Conservation (phyloP, 2,888 invertebrate species). For the Eucriotettix oculatus region DNA sequence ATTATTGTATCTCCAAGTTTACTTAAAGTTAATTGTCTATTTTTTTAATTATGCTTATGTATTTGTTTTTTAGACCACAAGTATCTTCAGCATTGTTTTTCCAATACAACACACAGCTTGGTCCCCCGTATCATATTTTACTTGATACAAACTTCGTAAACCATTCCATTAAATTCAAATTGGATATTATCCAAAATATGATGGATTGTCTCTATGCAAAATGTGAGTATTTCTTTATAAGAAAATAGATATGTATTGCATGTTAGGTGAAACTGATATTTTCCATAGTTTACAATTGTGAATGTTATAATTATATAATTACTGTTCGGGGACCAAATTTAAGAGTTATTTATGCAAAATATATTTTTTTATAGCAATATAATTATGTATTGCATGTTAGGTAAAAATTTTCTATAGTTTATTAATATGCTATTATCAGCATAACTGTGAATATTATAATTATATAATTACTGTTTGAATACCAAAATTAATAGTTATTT, state of each 20-base stretch:
- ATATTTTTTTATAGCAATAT: constrained; percentile 19
- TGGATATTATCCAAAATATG: constrained; percentile 93
- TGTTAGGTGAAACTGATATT: not conserved
- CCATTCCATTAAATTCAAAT: constrained; percentile 92
- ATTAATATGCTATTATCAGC: no score
- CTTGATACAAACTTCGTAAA: constrained; percentile 98
- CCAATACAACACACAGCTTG: constrained; percentile 92
- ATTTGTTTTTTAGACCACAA: constrained; percentile 39
- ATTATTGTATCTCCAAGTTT: no score
- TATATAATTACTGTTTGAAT: no score
- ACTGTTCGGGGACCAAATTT: no score
- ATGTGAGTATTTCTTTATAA: constrained; percentile 27
- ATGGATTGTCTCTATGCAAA: constrained; percentile 99
- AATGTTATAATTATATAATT: no score
- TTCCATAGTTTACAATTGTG: no score
- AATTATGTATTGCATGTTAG: not conserved
- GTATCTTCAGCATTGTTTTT: constrained; percentile 90
- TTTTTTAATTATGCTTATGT: not conserved
- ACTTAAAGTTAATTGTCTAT: not conserved
- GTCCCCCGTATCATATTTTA: constrained; percentile 93
- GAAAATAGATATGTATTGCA: not conserved
- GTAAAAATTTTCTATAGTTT: not conserved
- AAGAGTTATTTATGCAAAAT: no score
- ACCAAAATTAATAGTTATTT: no score
- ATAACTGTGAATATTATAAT: no score